Conservation (phyloP, 2,888 invertebrate species). For the Hemaris fuciformis region DNA sequence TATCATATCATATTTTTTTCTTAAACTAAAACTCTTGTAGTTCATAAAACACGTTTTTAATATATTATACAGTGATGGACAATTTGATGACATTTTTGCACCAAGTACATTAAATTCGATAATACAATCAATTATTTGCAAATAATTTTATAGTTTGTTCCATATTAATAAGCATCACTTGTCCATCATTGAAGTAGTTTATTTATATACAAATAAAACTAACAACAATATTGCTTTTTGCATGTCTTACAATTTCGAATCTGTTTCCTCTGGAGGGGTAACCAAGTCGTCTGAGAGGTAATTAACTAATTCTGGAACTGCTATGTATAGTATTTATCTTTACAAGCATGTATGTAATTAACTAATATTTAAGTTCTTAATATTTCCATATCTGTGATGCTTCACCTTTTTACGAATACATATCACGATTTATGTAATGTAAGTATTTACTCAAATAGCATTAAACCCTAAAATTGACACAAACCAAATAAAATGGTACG, state of each 20-base stretch:
- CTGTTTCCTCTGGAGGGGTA: slow-evolving; percentile 84
- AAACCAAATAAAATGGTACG: too few relatives aligned
- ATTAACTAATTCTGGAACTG: slow-evolving; percentile 28
- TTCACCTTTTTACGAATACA: not conserved
- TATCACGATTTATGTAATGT: not conserved
- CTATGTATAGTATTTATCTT: not conserved
- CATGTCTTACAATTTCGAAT: slow-evolving; percentile 88
- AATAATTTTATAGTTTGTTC: not conserved
- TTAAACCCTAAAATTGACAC: not conserved
- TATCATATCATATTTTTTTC: too few relatives aligned
- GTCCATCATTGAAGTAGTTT: not conserved
- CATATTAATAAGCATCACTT: not conserved
- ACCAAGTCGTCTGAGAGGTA: slow-evolving; percentile 83
- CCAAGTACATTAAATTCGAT: too few relatives aligned
- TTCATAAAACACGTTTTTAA: too few relatives aligned
- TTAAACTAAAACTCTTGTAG: too few relatives aligned
- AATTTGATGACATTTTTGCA: too few relatives aligned
- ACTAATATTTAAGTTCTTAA: not conserved
- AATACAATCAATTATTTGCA: too few relatives aligned
- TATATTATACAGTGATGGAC: too few relatives aligned
- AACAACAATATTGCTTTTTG: slow-evolving; percentile 82
- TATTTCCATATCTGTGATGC: not conserved
- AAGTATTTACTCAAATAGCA: not conserved
- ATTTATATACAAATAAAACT: slow-evolving; percentile 42
- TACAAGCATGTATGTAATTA: not conserved